Conservation (phyloP, 1,140 invertebrate genomes). For the Panonychus citri region DNA sequence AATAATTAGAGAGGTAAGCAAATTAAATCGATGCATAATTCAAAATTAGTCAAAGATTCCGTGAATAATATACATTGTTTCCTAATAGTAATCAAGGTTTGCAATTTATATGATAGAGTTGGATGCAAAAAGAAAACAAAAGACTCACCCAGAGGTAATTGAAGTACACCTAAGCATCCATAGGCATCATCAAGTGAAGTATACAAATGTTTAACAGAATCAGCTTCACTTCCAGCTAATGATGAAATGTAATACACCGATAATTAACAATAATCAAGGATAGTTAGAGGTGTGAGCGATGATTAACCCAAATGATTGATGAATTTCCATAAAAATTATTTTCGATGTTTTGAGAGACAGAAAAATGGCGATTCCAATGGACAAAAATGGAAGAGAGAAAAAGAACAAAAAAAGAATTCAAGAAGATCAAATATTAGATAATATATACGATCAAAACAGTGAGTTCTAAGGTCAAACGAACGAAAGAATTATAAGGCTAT, state of each 20-base stretch:
- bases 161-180: conserved; percentile 69
- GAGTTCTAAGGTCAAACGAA: no score
- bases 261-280: neutral
- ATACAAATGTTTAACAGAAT: conserved; percentile 63
- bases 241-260: neutral
- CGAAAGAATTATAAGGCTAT: no score
- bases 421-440: no score
- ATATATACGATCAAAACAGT: no score
- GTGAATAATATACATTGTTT: no score
- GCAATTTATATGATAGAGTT: neutral
- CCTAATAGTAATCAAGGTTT: neutral
- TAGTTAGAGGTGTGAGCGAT: neutral
- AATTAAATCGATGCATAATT: neutral
- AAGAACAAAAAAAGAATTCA: no score
- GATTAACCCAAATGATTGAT: neutral
- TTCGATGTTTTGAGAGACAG: no score
- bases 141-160: conserved; percentile 44
- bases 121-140: neutral
- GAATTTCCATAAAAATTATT: no score
- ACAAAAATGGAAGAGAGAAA: neutral
- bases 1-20: neutral
- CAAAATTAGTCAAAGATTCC: no score
- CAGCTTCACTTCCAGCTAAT: conserved; percentile 34
- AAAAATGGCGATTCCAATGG: no score
- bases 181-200: conserved; percentile 72